Evolutionary conservation across 2,888 invertebrate species (phyloP), one percentile per base, ranked within the genome.

Genomic region (Stenichneumon culpator): DNA sequence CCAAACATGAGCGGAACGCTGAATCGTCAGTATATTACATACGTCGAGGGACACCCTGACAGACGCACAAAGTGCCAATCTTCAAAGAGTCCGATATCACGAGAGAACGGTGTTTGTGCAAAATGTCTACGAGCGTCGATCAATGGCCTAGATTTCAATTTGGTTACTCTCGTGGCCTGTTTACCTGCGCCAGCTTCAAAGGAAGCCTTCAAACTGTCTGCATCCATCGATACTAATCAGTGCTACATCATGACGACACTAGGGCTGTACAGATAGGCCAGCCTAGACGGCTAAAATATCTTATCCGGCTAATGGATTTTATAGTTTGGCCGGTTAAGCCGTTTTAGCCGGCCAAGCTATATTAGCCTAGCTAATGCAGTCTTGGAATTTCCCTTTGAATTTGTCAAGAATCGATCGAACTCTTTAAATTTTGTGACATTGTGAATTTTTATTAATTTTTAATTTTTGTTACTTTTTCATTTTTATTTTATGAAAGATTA

Each of bases 181-280:
- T 57, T 25, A 14, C 22, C 44, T 44, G 14, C 32, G 25, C 11
- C 16, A 52, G 32, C 78, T 69, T 78, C 78, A 69, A 78, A 78
- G 69, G 78, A 78, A 69, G 22, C 54, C 39, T 54, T 19, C 54
- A 57, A 69, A 32, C 68, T 47, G 28, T 44, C 32, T 74, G 74
- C 47, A 63, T 47, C 63, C n/a, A 47, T 63, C 47, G 47, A 63
- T 14, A 36, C 47, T 47, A 74, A 74, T 74, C 50, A 47, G n/a
- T 19, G 60, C 47, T 32, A 44, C 73, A 63, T 60, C 73, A 74
- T 28, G n/a, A 74, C 52, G 52, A 52, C n/a, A n/a, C n/a, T n/a
- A n/a, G n/a, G n/a, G n/a, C n/a, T n/a, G n/a, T n/a, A n/a, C n/a
- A n/a, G n/a, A n/a, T n/a, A n/a, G n/a, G n/a, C n/a, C n/a, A n/a